phyloP scores from a whole-genome alignment of 1,140 invertebrate genomes.

The Diplogasteroides magnus region DNA sequence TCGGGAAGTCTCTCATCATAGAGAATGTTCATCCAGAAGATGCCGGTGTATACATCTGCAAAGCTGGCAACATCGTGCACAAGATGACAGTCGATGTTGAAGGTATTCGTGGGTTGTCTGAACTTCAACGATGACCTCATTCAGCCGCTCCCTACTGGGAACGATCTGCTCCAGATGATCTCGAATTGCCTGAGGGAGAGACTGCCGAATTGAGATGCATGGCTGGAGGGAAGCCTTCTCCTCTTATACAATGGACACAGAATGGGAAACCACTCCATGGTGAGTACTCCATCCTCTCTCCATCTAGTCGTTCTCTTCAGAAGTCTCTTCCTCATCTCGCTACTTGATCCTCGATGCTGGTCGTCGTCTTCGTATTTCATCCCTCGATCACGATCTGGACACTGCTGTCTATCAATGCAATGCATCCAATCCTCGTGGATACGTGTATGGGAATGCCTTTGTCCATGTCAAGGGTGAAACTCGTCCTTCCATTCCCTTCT shows the following conservation, averaged over 20 bases:
- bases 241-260: conserved; percentile 89
- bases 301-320: no score
- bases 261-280: conserved; percentile 68
- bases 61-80: conserved; percentile 22
- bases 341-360: conserved; percentile 53
- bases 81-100: conserved; percentile 36
- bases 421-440: conserved; percentile 92
- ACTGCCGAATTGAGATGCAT: conserved; percentile 77
- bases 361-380: conserved; percentile 63
- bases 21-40: conserved; percentile 43
- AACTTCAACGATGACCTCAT: not conserved
- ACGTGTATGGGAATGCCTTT: conserved; percentile 94
- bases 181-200: conserved; percentile 83
- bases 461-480: conserved; percentile 79
- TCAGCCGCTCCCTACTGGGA: conserved; percentile 81
- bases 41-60: conserved; percentile 38
- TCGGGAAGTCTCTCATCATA: conserved; percentile 37
- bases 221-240: conserved; percentile 79
- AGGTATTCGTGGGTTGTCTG: conserved; percentile 1
- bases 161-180: conserved; percentile 75
- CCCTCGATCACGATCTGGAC: conserved; percentile 74
- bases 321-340: conserved; percentile 66
- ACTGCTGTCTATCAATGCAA: conserved; percentile 98
- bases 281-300: conserved; percentile 12
- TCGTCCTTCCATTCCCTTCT: not conserved